phyloP scores from a whole-genome alignment of 2,888 invertebrate species.

The Periphyllus acericola region DNA sequence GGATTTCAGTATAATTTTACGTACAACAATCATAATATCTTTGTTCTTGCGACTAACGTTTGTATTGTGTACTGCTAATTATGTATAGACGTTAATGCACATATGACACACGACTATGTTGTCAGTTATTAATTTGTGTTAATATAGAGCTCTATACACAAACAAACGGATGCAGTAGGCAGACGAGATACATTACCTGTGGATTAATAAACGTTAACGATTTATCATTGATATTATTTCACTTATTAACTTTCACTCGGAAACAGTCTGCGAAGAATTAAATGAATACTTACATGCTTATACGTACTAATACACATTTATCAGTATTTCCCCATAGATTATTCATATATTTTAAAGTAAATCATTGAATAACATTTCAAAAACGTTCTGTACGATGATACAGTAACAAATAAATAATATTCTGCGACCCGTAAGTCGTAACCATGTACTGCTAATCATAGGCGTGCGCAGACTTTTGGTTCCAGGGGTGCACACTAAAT shows the following conservation, averaged over 20 bases:
- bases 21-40: slow-evolving; percentile 1
- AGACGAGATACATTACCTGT: too few relatives aligned
- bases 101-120: not conserved
- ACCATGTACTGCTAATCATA: too few relatives aligned
- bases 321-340: not conserved
- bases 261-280: not conserved
- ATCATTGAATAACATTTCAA: too few relatives aligned
- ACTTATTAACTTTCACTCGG: not conserved
- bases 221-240: not conserved
- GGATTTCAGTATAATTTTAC: not conserved
- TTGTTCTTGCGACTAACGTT: not conserved
- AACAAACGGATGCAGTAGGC: too few relatives aligned
- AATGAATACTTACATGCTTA: too few relatives aligned
- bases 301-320: not conserved
- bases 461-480: too few relatives aligned
- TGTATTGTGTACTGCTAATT: not conserved
- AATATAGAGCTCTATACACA: too few relatives aligned
- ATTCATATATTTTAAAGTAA: too few relatives aligned
- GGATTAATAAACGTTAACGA: not conserved
- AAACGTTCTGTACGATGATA: too few relatives aligned
- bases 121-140: slow-evolving; percentile 1
- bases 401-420: too few relatives aligned
- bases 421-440: too few relatives aligned
- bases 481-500: too few relatives aligned
- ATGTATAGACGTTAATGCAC: not conserved